Evolutionary conservation across 2,113 vertebrate genomes (phyloP).

Genomic region (Salvelinus fontinalis): DNA sequence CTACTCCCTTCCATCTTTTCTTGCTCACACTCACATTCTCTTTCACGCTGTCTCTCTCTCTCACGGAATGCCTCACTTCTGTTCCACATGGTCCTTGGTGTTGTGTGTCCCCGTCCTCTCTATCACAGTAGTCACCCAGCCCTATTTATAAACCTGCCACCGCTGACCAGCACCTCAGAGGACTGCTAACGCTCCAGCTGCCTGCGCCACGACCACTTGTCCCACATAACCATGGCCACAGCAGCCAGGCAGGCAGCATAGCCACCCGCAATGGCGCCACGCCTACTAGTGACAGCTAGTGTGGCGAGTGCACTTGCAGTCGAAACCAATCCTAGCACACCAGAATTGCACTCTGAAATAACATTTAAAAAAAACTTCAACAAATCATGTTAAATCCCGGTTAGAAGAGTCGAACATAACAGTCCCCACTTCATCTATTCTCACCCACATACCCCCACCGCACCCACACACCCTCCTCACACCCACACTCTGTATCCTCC

Average conservation of each 20-base stretch:
- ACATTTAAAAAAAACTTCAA: too few relatives aligned
- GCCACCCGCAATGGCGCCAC: neutral
- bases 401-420: neutral
- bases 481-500: neutral
- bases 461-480: neutral
- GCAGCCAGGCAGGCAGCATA: neutral
- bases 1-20: neutral
- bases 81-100: conserved; percentile 42
- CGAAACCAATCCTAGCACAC: neutral
- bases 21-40: neutral
- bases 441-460: too few relatives aligned
- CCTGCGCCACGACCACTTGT: conserved; percentile 28
- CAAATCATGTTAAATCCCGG: neutral
- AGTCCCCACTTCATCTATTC: neutral
- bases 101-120: conserved; percentile 45
- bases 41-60: neutral
- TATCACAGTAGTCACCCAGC: conserved; percentile 39
- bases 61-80: neutral
- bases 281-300: neutral
- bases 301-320: neutral
- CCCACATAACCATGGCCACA: conserved; percentile 45
- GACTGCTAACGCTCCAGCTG: neutral
- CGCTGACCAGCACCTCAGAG: conserved; percentile 27
- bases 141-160: conserved; percentile 58
- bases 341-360: neutral